Base-by-base conservation (phyloP, 2,113 vertebrate genomes). In the Callocephalon fimbriatum region DNA sequence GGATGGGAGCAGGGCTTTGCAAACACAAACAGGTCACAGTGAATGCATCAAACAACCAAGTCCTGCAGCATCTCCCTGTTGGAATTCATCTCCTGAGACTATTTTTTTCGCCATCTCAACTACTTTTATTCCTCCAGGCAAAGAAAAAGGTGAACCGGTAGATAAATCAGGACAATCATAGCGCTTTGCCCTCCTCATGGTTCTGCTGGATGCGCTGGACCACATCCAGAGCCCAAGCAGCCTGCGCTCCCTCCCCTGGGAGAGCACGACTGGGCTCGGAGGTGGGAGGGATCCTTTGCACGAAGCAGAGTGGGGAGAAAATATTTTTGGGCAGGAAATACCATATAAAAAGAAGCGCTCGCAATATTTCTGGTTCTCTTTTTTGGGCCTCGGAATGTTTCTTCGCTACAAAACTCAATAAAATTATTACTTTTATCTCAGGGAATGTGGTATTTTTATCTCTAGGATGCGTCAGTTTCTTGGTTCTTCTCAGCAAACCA, bases 401-500 rank as follows among this genome's bases (percentile, higher is more conserved):
- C 51, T 62, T 86, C 66, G 48, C 82, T 32, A 78, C 45, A 50
- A 74, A 93, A 48, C 62, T 72, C 71, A 75, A 80, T 86, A 59
- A 86, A 95, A 95, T 92, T 80, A 91, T 95, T 97, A 86, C 93
- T 91, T 94, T 93, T 96, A 96, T 96, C 88, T 93, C 88, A 44
- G 32, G 8, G 44, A 92, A 65, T 32, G 6, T 0, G 76, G 2
- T 97, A 96, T 96, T 97, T 97, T 97, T 96, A 96, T 91, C 96
- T 76, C 81, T 10, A 2, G 44, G 65, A 91, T 94, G 94, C 83
- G 66, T 96, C 96, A 96, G 95, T 86, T 80, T 93, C 86, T 59
- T 90, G 90, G 15, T 61, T 51, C 84, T 92, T 16, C 77, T 70
- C 74, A 54, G 67, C 81, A 92, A 95, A 70, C 67, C 82, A 94